These are phyloP conservation scores for Polydrusus tereticollis DNA, from an alignment of 2,888 invertebrate species.

Conservation along the genomic window DNA sequence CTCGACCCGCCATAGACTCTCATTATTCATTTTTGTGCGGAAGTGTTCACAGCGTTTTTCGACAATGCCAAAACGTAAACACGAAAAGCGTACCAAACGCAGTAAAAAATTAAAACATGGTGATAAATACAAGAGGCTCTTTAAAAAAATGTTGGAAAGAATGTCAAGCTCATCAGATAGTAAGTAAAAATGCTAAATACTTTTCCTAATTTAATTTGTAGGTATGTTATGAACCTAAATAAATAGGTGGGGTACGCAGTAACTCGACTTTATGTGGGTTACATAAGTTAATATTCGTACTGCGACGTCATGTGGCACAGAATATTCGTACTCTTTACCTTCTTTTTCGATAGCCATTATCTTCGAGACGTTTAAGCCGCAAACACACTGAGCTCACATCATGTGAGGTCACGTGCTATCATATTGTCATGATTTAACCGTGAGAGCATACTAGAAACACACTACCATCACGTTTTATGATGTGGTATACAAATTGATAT, in stretches of 20 bases:
- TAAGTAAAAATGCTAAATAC: background rate
- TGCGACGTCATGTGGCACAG: conserved; percentile 23
- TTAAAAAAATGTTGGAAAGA: background rate
- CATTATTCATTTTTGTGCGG: background rate
- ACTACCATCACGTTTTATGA: too few relatives aligned
- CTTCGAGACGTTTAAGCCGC: background rate
- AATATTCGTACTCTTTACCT: background rate
- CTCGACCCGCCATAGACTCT: background rate
- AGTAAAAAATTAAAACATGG: background rate
- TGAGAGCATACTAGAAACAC: too few relatives aligned
- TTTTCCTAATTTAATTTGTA: background rate
- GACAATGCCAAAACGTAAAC: background rate
- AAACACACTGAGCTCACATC: too few relatives aligned
- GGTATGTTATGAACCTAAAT: background rate
- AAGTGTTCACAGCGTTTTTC: background rate
- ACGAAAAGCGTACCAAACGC: background rate
- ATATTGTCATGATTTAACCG: too few relatives aligned
- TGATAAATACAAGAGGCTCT: background rate
- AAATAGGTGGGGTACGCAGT: conserved; percentile 10
- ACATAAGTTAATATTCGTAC: conserved; percentile 19
- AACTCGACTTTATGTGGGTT: conserved; percentile 24
- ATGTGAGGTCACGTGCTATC: too few relatives aligned
- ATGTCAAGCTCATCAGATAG: background rate
- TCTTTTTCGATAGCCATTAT: background rate
- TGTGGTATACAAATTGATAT: too few relatives aligned